Conservation (phyloP, 1,140 invertebrate species). For the Lepidurus packardi region DNA sequence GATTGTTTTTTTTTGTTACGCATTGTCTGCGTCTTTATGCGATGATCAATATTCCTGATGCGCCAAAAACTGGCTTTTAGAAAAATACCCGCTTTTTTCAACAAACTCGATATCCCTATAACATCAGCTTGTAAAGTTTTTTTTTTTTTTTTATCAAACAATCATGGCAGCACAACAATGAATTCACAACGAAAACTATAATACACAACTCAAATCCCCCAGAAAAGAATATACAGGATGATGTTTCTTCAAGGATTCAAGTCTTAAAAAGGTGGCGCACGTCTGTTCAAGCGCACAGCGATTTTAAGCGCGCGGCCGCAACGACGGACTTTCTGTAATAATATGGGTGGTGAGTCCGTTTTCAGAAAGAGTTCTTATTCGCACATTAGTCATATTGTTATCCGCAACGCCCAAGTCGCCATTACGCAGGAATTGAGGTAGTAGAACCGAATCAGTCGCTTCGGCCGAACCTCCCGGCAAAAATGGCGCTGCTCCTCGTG, state of each 20-base stretch:
- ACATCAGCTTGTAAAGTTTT: neutral
- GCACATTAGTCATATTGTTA: neutral
- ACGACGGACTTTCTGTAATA: conserved; percentile 19
- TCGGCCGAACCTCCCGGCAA: neutral
- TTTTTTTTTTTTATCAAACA: conserved; percentile 1
- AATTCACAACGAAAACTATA: neutral
- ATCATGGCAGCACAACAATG: neutral
- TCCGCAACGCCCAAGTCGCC: neutral
- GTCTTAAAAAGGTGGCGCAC: neutral
- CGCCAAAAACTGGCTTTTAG: neutral
- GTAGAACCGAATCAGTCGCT: neutral
- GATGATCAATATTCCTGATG: neutral
- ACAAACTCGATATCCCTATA: neutral
- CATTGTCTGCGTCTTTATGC: neutral
- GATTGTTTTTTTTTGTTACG: neutral
- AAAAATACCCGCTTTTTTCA: conserved; percentile 12
- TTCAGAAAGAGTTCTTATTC: conserved; percentile 16
- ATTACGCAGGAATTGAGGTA: conserved; percentile 15
- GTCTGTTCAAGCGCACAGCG: neutral
- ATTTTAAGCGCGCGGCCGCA: conserved; percentile 2
- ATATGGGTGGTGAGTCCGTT: conserved; percentile 18
- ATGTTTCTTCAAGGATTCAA: conserved; percentile 2
- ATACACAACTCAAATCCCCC: conserved; percentile 11
- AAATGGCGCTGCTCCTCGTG: neutral
- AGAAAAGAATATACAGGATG: neutral